Evolutionary conservation across 2,888 invertebrate genomes (phyloP).

Genomic region (Drosophila monieri): DNA sequence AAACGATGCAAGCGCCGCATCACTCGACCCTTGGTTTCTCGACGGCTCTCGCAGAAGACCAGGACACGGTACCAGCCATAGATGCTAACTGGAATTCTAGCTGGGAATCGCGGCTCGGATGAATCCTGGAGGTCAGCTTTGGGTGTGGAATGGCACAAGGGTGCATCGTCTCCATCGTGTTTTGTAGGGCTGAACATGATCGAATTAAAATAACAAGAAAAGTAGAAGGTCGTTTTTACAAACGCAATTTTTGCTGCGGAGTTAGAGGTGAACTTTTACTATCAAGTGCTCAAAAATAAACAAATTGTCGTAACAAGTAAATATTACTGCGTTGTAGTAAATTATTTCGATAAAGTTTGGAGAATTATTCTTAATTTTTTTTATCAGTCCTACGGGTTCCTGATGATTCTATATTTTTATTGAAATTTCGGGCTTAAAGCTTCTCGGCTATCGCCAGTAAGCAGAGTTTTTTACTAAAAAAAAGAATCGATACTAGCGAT

Average conservation of each 20-base stretch:
- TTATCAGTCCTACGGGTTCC: too few relatives aligned
- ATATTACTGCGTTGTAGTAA: neutral
- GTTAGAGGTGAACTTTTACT: neutral
- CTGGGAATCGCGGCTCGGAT: too few relatives aligned
- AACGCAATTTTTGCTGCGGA: neutral
- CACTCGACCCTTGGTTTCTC: slow-evolving; percentile 13
- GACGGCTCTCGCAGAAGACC: slow-evolving; percentile 36
- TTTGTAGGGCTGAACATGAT: slow-evolving; percentile 1
- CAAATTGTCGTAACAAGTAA: neutral
- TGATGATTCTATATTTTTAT: too few relatives aligned
- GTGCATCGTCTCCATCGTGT: neutral
- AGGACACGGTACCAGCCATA: slow-evolving; percentile 64
- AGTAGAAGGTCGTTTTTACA: neutral
- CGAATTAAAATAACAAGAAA: neutral
- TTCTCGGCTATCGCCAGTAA: too few relatives aligned
- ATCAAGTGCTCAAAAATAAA: neutral
- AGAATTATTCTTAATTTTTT: too few relatives aligned
- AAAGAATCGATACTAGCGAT: too few relatives aligned
- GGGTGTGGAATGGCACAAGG: slow-evolving; percentile 20
- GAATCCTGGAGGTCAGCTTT: neutral
- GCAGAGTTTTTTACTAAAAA: too few relatives aligned
- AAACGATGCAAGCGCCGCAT: slow-evolving; percentile 27
- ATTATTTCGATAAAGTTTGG: too few relatives aligned
- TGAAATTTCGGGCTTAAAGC: too few relatives aligned
- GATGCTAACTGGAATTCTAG: slow-evolving; percentile 44